phyloP scores from a whole-genome alignment of 2,888 invertebrate genomes.

The Patella pellucida region DNA sequence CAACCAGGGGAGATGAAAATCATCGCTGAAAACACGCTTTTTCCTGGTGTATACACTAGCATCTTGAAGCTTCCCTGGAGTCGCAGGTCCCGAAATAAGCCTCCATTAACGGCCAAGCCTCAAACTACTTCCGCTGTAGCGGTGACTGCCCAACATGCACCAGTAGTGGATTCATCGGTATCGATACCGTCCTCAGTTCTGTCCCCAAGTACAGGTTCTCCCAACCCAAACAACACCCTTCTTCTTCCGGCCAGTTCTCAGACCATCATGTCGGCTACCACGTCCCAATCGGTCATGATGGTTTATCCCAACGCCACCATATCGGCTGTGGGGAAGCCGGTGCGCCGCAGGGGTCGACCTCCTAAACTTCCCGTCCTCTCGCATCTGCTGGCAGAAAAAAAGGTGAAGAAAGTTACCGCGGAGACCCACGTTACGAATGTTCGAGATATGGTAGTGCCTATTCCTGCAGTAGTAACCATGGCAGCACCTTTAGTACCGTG shows the following conservation, averaged over 20 bases:
- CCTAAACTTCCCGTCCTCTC: conserved; percentile 57
- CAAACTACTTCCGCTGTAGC: background rate
- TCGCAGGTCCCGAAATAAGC: conserved; percentile 54
- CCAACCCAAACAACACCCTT: conserved; percentile 13
- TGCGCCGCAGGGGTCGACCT: conserved; percentile 53
- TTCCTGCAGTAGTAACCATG: background rate
- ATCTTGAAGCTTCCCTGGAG: conserved; percentile 63
- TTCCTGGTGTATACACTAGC: conserved; percentile 62
- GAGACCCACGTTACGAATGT: conserved; percentile 21
- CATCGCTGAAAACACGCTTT: conserved; percentile 55
- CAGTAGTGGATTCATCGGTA: conserved; percentile 16
- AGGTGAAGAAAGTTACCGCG: conserved; percentile 27
- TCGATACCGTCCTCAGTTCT: conserved; percentile 7
- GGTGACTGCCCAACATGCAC: background rate
- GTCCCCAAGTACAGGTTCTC: conserved; percentile 13
- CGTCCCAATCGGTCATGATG: conserved; percentile 54
- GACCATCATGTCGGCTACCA: conserved; percentile 1
- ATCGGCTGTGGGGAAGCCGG: conserved; percentile 47
- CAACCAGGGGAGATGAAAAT: conserved; percentile 54
- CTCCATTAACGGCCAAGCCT: conserved; percentile 14
- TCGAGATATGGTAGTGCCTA: background rate
- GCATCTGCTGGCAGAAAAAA: conserved; percentile 47
- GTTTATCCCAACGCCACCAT: conserved; percentile 52
- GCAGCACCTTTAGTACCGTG: background rate
- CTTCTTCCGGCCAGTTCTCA: conserved; percentile 8